Evolutionary conservation across 92 coral and sea anemone genomes (phyloP).

Genomic region (Siderastrea siderea): DNA sequence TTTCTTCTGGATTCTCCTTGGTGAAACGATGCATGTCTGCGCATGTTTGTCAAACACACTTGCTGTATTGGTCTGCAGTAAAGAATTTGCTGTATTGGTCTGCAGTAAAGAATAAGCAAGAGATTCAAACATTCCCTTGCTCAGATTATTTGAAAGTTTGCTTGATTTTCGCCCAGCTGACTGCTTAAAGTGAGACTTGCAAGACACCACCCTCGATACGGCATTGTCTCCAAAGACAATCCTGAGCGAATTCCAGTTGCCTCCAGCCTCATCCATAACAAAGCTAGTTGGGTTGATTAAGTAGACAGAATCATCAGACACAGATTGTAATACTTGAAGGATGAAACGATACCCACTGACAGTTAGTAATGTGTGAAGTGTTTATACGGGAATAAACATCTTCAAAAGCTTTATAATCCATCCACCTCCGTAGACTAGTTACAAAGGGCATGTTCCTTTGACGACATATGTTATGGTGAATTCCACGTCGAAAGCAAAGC

Average conservation of each 20-base stretch:
- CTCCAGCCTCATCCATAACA: slow-evolving; percentile 73
- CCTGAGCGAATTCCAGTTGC: slow-evolving; percentile 57
- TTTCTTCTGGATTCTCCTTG: slow-evolving; percentile 16
- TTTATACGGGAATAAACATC: too few species aligned
- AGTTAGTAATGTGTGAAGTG: too few species aligned
- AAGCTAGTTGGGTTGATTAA: slow-evolving; percentile 57
- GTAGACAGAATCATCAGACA: too few species aligned
- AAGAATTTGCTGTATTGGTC: slow-evolving; percentile 55
- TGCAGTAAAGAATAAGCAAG: slow-evolving; percentile 35
- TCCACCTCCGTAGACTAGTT: too few species aligned
- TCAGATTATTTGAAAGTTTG: not conserved
- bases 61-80: too few species aligned
- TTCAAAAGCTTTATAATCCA: too few species aligned
- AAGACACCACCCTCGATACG: slow-evolving; percentile 36
- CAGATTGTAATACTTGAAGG: too few species aligned
- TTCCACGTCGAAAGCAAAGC: too few species aligned
- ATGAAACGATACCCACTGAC: too few species aligned
- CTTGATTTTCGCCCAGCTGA: slow-evolving; percentile 35
- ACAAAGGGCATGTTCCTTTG: too few species aligned
- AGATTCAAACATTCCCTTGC: slow-evolving; percentile 26
- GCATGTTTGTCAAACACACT: slow-evolving; percentile 49
- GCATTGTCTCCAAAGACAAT: slow-evolving; percentile 48
- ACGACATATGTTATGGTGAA: too few species aligned
- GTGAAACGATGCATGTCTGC: slow-evolving; percentile 35
- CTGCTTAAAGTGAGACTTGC: slow-evolving; percentile 70